phyloP scores from a whole-genome alignment of 2,113 vertebrate species.

The Saimiri boliviensis region DNA sequence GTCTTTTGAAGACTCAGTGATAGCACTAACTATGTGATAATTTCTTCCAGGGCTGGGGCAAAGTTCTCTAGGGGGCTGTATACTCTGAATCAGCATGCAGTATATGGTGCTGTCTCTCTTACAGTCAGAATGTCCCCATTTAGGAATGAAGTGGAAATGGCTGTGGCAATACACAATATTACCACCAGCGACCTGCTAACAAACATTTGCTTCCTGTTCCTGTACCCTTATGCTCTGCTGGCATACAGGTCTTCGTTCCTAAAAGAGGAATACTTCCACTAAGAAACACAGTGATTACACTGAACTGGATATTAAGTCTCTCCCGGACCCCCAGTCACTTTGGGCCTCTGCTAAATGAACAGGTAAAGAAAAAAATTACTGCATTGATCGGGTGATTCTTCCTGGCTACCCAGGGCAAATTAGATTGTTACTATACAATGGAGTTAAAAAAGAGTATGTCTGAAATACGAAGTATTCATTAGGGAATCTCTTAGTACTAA shows the following conservation, averaged over 20 bases:
- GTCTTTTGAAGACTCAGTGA: not conserved
- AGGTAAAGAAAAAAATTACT: not conserved
- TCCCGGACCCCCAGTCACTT: not conserved
- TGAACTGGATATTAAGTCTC: not conserved
- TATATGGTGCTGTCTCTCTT: not conserved
- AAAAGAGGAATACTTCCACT: not conserved
- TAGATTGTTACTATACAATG: rapidly evolving
- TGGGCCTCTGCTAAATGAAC: not conserved
- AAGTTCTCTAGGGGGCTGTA: not conserved
- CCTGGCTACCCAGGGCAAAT: not conserved
- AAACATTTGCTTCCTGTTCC: not conserved
- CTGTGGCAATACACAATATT: too few species aligned
- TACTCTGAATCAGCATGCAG: too few species aligned
- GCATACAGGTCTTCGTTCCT: not conserved
- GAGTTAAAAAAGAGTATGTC: not conserved
- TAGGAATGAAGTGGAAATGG: not conserved
- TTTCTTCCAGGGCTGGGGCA: not conserved
- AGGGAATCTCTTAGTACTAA: not conserved
- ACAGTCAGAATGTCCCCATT: not conserved
- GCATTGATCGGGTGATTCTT: not conserved
- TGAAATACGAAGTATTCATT: not conserved
- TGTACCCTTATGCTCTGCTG: not conserved
- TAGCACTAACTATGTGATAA: too few species aligned
- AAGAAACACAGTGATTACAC: not conserved
- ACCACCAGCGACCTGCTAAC: not conserved